Base-by-base conservation (phyloP, 1,140 invertebrate species). In the Drosophila triauraria region DNA sequence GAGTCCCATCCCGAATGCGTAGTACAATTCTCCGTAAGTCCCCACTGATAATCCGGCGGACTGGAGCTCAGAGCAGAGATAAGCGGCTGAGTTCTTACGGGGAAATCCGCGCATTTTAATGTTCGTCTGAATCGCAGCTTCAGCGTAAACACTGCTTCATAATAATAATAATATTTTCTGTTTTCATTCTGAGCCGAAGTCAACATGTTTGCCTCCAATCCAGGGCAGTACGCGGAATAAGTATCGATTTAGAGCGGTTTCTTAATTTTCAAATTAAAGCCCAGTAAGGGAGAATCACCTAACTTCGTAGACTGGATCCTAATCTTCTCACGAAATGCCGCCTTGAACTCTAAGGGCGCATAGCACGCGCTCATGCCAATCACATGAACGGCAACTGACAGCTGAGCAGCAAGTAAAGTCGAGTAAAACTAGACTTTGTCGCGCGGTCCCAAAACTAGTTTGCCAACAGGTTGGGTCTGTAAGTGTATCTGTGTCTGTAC, bases 341-440 rank as follows among this genome's bases (percentile, higher is more conserved):
- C 35, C 3, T 13, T 43, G 67, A 43, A 32, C 15, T 17, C 63
- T 38, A 15, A 35, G 23, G 40, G 47, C 40, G 10, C n/a, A 9
- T 12, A 87, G 79, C 83, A 76, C 83, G 70, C 46, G 71, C 67
- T 77, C 83, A 76, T 82, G 83, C 10, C 83, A 63, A 64, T 86
- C 82, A 86, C 78, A 86, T 82, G 82, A 48, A 70, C 60, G 23
- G 35, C 51, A 23, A 23, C 23, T 43, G 48, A 57, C 54, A 38
- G 74, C 63, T 54, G 57, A 56, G 54, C 20, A 20, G 20, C 20
- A 20, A 20, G 20, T 20, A 20, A 20, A 20, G 20, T 20, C 20
- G 20, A 20, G 20, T 20, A 47, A 23, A 57, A 38, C 46, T 27
- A 17, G 65, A 47, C 53, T 46, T 58, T 35, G 75, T 48, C 62